Conservation (phyloP, 2,888 invertebrate species). For the Xestia ashworthii region DNA sequence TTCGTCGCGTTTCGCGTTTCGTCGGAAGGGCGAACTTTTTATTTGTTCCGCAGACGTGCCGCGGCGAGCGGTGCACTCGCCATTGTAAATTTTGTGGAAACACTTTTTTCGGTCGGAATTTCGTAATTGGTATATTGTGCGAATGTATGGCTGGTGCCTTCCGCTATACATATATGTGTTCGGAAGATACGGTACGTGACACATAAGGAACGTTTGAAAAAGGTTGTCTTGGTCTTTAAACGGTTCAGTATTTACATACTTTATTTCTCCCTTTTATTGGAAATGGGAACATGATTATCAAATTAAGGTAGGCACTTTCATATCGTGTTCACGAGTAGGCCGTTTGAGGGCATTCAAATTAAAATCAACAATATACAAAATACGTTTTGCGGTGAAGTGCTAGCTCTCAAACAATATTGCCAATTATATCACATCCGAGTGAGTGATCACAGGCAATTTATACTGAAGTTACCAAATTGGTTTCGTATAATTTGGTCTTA, state of each 20-base stretch:
- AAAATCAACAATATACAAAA: constrained; percentile 43
- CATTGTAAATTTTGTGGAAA: constrained; percentile 76
- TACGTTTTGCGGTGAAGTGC: constrained; percentile 42
- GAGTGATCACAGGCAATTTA: constrained; percentile 65
- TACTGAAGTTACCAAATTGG: constrained; percentile 63
- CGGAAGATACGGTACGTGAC: constrained; percentile 12
- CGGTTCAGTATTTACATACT: constrained; percentile 35
- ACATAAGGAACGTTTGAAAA: constrained; percentile 17
- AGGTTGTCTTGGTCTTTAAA: constrained; percentile 26
- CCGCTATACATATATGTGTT: not conserved
- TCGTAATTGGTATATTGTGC: constrained; percentile 57
- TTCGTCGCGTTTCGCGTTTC: constrained; percentile 76
- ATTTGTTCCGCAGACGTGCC: constrained; percentile 76
- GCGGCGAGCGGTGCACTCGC: constrained; percentile 63
- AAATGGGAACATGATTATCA: constrained; percentile 35
- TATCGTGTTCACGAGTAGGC: constrained; percentile 26
- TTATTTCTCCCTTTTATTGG: constrained; percentile 28
- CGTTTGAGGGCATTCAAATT: constrained; percentile 36
- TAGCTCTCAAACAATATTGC: constrained; percentile 62
- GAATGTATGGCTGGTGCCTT: constrained; percentile 4
- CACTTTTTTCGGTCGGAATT: constrained; percentile 64
- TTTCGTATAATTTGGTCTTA: constrained; percentile 69
- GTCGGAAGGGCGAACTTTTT: constrained; percentile 78
- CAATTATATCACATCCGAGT: constrained; percentile 66
- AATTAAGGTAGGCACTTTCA: constrained; percentile 36